A percentile compares a stretch with the other conserved stretches of the same genome.
phyloP scores from a whole-genome alignment of 2,888 invertebrate genomes.

The Steinernema scapterisci region DNA sequence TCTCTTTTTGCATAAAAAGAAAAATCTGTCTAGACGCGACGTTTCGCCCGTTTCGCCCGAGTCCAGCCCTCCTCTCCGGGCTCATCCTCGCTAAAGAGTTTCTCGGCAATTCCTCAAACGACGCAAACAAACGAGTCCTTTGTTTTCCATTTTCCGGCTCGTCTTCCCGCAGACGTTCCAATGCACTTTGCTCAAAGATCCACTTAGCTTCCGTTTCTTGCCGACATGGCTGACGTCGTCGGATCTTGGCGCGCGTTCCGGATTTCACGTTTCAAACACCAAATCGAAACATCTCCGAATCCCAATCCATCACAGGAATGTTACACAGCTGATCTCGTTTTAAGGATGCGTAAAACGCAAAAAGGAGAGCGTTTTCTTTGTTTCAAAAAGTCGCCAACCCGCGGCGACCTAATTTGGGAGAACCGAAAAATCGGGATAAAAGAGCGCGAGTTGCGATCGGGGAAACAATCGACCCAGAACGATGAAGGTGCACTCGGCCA shows the following conservation, averaged over 20 bases:
- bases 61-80: too few species aligned
- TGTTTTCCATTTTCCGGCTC: neutral
- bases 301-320: too few species aligned
- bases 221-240: too few species aligned
- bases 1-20: too few species aligned
- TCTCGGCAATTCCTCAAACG: too few species aligned
- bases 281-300: neutral
- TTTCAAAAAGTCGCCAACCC: conserved; percentile 2
- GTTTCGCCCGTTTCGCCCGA: too few species aligned
- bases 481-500: conserved; percentile 65
- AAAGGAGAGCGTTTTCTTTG: conserved; percentile 4
- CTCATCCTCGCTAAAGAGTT: too few species aligned
- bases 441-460: neutral
- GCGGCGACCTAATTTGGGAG: neutral
- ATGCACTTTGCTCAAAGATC: neutral
- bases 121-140: neutral
- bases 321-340: neutral
- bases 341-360: neutral
- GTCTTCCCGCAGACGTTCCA: neutral
- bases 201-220: neutral
- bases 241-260: too few species aligned
- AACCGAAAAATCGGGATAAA: conserved; percentile 1
- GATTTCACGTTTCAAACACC: neutral
- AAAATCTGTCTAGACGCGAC: too few species aligned
- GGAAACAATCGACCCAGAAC: neutral